Conservation (phyloP, 2,888 invertebrate genomes). For the Trypoxylon attenuatum region DNA sequence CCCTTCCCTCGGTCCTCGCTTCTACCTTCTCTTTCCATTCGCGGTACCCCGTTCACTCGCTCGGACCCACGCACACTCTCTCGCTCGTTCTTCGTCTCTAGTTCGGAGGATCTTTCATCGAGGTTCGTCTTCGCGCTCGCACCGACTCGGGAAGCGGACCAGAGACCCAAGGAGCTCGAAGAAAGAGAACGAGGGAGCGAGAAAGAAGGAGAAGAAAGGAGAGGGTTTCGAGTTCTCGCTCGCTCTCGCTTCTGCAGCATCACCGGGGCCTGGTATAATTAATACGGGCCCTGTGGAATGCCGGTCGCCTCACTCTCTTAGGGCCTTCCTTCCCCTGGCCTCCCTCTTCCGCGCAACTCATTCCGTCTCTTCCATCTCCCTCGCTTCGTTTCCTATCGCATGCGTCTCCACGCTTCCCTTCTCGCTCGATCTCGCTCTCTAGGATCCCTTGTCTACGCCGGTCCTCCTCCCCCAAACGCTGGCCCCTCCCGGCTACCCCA, state of each 20-base stretch:
- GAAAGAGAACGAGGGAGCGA: slow-evolving; percentile 3
- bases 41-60: slow-evolving; percentile 21
- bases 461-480: slow-evolving; percentile 13
- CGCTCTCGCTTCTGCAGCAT: slow-evolving; percentile 64
- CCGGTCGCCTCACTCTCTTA: slow-evolving; percentile 70
- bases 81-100: slow-evolving; percentile 22
- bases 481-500: slow-evolving; percentile 18
- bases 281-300: slow-evolving; percentile 73
- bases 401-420: slow-evolving; percentile 3
- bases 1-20: slow-evolving; percentile 20
- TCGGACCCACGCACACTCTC: slow-evolving; percentile 5
- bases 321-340: slow-evolving; percentile 37
- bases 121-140: slow-evolving; percentile 6
- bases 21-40: slow-evolving; percentile 8
- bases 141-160: slow-evolving; percentile 21
- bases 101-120: neutral
- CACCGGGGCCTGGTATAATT: slow-evolving; percentile 71
- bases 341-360: slow-evolving; percentile 44
- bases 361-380: slow-evolving; percentile 39
- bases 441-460: too few relatives aligned
- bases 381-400: neutral
- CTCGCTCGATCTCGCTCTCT: slow-evolving; percentile 16
- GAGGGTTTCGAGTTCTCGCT: slow-evolving; percentile 51
- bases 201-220: slow-evolving; percentile 12
- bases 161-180: slow-evolving; percentile 14